phyloP scores from a whole-genome alignment of 2,888 invertebrate genomes.

The Heliconius ismenius region DNA sequence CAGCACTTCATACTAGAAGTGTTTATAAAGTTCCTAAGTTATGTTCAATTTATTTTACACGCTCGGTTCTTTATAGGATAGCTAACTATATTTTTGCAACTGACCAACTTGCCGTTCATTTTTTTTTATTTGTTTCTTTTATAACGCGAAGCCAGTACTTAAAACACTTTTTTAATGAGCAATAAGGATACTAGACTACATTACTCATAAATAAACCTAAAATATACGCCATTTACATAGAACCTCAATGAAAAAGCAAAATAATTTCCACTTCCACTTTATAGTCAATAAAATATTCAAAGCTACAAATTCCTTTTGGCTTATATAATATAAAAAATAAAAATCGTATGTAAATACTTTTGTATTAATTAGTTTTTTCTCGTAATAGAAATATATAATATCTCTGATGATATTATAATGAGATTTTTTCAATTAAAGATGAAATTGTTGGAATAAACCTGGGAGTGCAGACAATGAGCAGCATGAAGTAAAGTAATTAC shows the following conservation, averaged over 20 bases:
- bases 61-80: background rate
- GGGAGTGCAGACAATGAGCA: background rate
- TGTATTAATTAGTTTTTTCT: background rate
- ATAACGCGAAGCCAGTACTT: background rate
- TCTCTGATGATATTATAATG: background rate
- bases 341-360: background rate
- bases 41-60: background rate
- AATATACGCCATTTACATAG: background rate
- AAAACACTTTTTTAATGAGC: constrained; percentile 2
- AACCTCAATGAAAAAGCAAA: background rate
- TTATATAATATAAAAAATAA: background rate
- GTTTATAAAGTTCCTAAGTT: constrained; percentile 19
- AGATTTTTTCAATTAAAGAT: background rate
- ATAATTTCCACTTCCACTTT: background rate
- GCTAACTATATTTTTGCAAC: constrained; percentile 4
- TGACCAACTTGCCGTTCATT: background rate
- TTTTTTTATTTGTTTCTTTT: background rate
- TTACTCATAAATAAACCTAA: constrained; percentile 3
- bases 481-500: constrained; percentile 56
- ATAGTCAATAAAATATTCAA: constrained; percentile 7
- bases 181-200: background rate
- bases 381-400: background rate
- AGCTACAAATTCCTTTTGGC: background rate
- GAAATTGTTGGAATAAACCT: background rate
- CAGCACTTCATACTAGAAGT: constrained; percentile 8